These are phyloP conservation scores for Muscina levida DNA, from an alignment of 2,888 invertebrate genomes.

Conservation along the genomic window DNA sequence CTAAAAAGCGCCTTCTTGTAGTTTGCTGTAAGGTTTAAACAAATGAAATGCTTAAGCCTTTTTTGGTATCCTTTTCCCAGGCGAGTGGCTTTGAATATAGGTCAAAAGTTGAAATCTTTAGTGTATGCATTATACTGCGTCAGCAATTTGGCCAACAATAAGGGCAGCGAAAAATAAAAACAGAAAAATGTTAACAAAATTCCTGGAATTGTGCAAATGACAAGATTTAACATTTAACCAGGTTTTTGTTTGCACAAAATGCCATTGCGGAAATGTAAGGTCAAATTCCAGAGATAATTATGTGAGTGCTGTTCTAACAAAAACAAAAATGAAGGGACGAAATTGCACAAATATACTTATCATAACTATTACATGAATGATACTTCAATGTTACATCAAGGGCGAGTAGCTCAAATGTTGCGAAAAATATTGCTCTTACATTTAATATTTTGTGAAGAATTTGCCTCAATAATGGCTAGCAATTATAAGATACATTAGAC, in stretches of 20 bases:
- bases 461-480: too few relatives aligned
- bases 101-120: slow-evolving; percentile 37
- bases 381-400: too few relatives aligned
- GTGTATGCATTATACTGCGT: not conserved
- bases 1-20: not conserved
- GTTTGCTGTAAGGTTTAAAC: not conserved
- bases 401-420: too few relatives aligned
- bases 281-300: too few relatives aligned
- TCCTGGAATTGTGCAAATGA: slow-evolving; percentile 17
- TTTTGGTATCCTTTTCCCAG: not conserved
- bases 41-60: slow-evolving; percentile 2
- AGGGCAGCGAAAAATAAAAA: not conserved
- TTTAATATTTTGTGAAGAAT: too few relatives aligned
- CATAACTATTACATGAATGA: too few relatives aligned
- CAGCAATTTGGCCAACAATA: not conserved
- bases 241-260: not conserved
- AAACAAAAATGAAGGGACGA: too few relatives aligned
- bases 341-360: too few relatives aligned
- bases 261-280: too few relatives aligned
- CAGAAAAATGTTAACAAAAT: slow-evolving; percentile 9
- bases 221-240: not conserved
- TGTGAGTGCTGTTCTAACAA: too few relatives aligned
- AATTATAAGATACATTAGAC: too few relatives aligned
- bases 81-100: not conserved
- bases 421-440: too few relatives aligned